These are phyloP conservation scores for Crotalus helleri DNA, from an alignment of 2,113 vertebrate species.

Conservation along the genomic window DNA sequence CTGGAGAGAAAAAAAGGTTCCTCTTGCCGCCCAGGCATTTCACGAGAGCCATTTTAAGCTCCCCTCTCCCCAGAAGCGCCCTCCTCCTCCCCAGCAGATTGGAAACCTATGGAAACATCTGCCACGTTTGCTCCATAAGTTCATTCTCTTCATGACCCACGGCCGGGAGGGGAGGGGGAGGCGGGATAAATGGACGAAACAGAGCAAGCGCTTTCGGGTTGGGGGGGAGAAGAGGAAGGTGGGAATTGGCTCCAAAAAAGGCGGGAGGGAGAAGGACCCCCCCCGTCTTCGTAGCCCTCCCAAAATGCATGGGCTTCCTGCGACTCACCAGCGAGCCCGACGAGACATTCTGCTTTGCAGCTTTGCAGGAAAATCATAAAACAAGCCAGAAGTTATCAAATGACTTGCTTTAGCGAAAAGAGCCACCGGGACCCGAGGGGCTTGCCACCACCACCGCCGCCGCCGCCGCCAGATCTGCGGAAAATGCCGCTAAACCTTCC, in stretches of 20 bases:
- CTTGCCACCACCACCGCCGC: too few species aligned
- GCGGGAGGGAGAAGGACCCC: neutral
- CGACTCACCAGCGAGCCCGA: constrained; percentile 64
- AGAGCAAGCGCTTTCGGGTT: neutral
- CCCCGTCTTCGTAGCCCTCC: neutral
- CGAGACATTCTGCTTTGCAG: constrained; percentile 63
- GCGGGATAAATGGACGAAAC: too few species aligned
- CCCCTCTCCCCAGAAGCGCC: neutral
- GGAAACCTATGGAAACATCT: neutral
- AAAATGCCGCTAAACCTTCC: neutral
- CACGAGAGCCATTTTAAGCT: constrained; percentile 12
- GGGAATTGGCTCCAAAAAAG: too few species aligned
- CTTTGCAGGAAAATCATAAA: constrained; percentile 18
- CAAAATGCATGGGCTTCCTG: accelerated
- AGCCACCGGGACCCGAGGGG: neutral
- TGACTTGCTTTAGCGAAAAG: neutral
- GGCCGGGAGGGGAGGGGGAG: accelerated
- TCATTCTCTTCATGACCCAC: neutral
- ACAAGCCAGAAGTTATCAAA: neutral
- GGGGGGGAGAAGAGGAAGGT: neutral
- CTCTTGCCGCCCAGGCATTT: neutral
- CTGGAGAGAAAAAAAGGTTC: neutral
- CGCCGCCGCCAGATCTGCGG: neutral
- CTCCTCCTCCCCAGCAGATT: neutral
- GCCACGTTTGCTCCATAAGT: neutral